Percentiles rank a stretch among this genome's conserved stretches.
These are phyloP conservation scores for Centropus unirufus DNA, from an alignment of 2,113 vertebrate genomes.

Conservation along the genomic window DNA sequence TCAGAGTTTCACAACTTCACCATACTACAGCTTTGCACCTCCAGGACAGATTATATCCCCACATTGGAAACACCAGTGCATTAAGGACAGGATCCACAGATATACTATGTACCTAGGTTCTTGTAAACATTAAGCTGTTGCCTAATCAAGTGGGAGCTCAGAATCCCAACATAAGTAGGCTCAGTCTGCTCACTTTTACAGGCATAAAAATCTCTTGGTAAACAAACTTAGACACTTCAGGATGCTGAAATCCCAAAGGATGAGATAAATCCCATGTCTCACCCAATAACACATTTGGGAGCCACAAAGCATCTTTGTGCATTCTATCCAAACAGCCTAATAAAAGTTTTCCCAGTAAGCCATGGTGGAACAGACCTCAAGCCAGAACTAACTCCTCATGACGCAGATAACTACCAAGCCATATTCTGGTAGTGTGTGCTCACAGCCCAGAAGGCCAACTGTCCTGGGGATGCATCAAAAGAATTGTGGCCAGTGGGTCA, in stretches of 20 bases:
- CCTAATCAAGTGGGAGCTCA: accelerated
- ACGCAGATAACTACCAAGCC: no score
- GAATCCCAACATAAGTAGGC: not conserved
- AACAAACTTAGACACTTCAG: not conserved
- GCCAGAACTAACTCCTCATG: not conserved
- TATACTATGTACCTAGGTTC: not conserved
- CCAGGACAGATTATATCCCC: not conserved
- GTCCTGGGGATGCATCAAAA: no score
- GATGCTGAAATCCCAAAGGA: not conserved
- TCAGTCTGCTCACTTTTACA: not conserved
- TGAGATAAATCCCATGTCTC: not conserved
- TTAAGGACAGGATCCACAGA: not conserved
- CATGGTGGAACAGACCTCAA: not conserved
- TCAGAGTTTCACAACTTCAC: not conserved
- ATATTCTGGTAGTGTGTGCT: no score
- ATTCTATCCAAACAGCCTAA: not conserved
- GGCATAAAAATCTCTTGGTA: not conserved
- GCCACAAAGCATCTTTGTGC: not conserved
- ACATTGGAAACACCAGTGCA: not conserved
- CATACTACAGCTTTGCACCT: not conserved
- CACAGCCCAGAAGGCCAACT: no score
- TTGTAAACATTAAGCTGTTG: not conserved
- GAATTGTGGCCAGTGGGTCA: no score
- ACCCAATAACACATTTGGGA: not conserved
- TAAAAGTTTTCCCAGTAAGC: not conserved